Evolutionary conservation across 2,797 vertebrate genomes (phyloP).

Genomic region (Neopelma chrysocephalum): DNA sequence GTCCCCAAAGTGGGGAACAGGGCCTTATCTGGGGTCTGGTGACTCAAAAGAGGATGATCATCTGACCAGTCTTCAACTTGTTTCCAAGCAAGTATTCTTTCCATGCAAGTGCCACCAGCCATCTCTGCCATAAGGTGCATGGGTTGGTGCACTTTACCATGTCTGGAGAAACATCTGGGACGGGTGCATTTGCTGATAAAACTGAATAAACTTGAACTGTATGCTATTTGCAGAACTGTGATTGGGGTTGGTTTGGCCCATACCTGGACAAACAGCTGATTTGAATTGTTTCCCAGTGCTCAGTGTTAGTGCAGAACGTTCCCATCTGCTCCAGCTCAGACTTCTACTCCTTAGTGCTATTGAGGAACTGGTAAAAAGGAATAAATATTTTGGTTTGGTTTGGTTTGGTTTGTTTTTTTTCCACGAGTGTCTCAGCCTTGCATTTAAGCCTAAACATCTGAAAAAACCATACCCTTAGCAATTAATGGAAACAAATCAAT

Average conservation of each 20-base stretch:
- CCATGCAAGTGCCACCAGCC: not conserved
- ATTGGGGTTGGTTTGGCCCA: not conserved
- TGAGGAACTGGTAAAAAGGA: not conserved
- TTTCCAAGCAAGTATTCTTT: not conserved
- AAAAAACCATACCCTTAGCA: fast-evolving
- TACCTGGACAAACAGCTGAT: not conserved
- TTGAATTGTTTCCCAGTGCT: not conserved
- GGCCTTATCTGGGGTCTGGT: not conserved
- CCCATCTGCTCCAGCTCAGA: not conserved
- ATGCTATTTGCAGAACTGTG: not conserved
- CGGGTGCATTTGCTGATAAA: not conserved
- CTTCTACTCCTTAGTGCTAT: not conserved
- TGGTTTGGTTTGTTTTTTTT: fast-evolving
- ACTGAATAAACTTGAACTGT: not conserved
- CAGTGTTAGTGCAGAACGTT: not conserved
- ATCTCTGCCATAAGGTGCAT: not conserved
- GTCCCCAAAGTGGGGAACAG: not conserved
- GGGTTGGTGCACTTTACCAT: not conserved
- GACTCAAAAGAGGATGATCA: not conserved
- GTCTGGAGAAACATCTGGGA: not conserved
- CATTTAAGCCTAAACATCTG: not conserved
- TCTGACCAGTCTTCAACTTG: not conserved
- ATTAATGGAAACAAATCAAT: not conserved
- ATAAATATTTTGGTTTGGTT: not conserved
- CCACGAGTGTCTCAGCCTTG: not conserved